phyloP scores from a whole-genome alignment of 2,888 invertebrate genomes.

The Philonicus albiceps region DNA sequence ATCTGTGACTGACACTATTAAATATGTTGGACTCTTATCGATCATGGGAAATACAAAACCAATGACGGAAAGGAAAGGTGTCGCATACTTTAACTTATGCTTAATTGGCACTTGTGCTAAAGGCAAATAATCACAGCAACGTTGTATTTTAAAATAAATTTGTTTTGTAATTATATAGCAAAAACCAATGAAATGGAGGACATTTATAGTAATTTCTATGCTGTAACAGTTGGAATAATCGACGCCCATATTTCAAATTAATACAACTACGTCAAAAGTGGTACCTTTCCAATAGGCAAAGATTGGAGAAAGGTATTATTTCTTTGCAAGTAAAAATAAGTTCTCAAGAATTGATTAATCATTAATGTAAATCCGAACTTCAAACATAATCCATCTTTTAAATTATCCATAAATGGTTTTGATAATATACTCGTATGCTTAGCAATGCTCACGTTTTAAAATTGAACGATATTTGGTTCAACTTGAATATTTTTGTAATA shows the following conservation, averaged over 20 bases:
- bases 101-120: neutral
- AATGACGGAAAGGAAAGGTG: neutral
- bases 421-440: neutral
- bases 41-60: neutral
- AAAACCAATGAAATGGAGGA: neutral
- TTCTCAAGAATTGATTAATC: neutral
- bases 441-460: neutral
- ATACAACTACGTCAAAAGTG: neutral
- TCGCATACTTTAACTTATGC: neutral
- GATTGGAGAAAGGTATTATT: neutral
- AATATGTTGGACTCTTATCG: too few species aligned
- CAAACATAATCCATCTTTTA: neutral
- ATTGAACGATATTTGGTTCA: neutral
- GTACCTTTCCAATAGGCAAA: neutral
- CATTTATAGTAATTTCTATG: neutral
- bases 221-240: neutral
- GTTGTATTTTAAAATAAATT: neutral
- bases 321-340: neutral
- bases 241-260: neutral
- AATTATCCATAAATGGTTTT: neutral
- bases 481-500: neutral
- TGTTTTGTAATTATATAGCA: neutral
- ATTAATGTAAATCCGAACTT: neutral
- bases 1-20: too few species aligned
- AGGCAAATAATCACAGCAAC: neutral